phyloP scores from a whole-genome alignment of 2,113 vertebrate species.

The Rattus rattus region DNA sequence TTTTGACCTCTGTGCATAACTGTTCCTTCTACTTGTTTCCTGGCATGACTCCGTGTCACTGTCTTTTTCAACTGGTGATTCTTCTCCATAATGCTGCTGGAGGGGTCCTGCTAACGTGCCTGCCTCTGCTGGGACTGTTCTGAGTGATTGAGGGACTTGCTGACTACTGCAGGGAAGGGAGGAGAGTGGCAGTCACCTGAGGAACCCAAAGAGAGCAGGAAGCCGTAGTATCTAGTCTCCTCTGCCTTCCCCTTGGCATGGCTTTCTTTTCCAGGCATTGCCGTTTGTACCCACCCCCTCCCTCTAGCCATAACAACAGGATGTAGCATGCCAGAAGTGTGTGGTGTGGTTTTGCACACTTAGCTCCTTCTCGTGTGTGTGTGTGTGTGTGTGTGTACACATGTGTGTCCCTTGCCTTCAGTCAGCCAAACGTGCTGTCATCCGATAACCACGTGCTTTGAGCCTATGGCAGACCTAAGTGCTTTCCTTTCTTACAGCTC shows the following conservation, averaged over 20 bases:
- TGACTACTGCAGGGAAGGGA: neutral
- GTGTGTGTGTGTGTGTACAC: too few species aligned
- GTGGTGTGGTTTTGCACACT: neutral
- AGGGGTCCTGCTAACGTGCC: neutral
- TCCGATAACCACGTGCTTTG: neutral
- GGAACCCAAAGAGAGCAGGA: neutral
- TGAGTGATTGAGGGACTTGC: neutral
- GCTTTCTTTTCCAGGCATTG: neutral
- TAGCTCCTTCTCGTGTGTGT: neutral
- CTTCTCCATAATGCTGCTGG: neutral
- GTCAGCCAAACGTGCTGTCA: neutral
- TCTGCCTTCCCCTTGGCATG: neutral
- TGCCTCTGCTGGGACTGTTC: neutral
- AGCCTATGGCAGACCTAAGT: neutral
- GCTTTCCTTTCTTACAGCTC: neutral
- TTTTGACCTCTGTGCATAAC: neutral
- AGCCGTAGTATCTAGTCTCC: neutral
- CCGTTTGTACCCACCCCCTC: neutral
- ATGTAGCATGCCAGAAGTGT: neutral
- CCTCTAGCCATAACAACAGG: neutral
- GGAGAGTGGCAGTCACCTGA: neutral
- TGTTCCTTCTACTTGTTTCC: neutral
- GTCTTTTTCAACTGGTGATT: neutral
- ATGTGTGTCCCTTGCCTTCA: neutral
- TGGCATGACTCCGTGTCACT: neutral